phyloP scores from a whole-genome alignment of 2,113 vertebrate species.

The Ciconia maguari region DNA sequence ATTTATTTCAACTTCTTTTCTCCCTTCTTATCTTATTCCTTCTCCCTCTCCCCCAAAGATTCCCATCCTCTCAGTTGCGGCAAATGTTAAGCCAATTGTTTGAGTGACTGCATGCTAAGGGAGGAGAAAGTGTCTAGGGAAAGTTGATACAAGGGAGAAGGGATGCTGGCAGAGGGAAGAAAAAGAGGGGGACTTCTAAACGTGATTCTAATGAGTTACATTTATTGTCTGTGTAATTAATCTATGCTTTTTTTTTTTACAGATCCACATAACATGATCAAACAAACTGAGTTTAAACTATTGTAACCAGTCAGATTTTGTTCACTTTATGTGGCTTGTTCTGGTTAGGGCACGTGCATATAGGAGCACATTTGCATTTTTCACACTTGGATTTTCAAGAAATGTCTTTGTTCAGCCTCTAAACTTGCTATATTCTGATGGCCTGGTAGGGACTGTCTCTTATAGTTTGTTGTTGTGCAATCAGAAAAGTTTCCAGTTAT shows the following conservation, averaged over 20 bases:
- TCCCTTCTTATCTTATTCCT: background rate
- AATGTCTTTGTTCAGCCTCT: constrained; percentile 8
- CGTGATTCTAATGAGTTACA: background rate
- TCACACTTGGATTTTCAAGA: background rate
- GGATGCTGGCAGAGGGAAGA: background rate
- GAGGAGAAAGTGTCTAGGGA: background rate
- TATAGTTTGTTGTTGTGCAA: background rate
- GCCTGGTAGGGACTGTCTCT: background rate
- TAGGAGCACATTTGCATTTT: background rate
- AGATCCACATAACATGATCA: background rate
- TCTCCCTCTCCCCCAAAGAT: background rate
- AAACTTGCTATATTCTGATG: background rate
- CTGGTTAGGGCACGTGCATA: background rate
- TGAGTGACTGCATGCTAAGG: background rate
- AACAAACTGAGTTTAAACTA: background rate
- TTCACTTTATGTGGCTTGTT: background rate
- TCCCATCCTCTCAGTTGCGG: background rate
- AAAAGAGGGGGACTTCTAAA: background rate
- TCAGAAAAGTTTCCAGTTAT: constrained; percentile 24
- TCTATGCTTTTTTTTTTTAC: background rate
- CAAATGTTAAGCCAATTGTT: background rate
- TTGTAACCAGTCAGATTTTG: background rate
- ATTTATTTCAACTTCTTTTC: background rate
- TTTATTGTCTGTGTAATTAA: background rate
- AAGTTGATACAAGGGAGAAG: background rate